Conservation (phyloP, 1,140 invertebrate species). For the Oscheius sp. region DNA sequence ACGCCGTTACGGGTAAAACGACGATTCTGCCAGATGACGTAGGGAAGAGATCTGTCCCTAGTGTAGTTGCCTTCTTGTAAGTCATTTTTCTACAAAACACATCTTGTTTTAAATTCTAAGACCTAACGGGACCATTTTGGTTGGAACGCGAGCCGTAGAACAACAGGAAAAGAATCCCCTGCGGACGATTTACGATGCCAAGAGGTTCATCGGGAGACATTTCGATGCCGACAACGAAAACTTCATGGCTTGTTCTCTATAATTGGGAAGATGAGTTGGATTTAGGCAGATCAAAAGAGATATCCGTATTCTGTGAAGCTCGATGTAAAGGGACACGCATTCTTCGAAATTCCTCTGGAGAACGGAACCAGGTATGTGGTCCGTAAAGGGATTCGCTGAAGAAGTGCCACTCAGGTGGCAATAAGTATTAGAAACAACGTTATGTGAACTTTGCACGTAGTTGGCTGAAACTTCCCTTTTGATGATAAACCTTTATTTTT, state of each 20-base stretch:
- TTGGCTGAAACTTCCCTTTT: too few relatives aligned
- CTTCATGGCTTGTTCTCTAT: constrained; percentile 48
- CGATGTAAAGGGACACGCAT: constrained; percentile 50
- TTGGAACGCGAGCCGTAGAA: constrained; percentile 64
- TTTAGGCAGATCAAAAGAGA: constrained; percentile 53
- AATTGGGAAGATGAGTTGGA: constrained; percentile 7
- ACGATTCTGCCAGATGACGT: constrained; percentile 50
- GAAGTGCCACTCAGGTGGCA: too few relatives aligned
- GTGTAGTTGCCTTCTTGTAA: constrained; percentile 60
- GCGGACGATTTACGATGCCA: constrained; percentile 66
- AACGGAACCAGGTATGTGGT: constrained; percentile 19
- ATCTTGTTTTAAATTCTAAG: constrained; percentile 37
- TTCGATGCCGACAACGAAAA: constrained; percentile 61
- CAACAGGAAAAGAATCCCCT: constrained; percentile 64
- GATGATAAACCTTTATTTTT: too few relatives aligned
- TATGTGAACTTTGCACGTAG: too few relatives aligned
- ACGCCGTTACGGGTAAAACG: constrained; percentile 63
- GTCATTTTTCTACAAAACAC: background rate
- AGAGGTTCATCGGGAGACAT: constrained; percentile 65
- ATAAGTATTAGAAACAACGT: too few relatives aligned
- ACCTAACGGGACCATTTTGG: constrained; percentile 59
- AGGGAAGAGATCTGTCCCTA: constrained; percentile 51
- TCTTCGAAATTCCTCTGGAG: constrained; percentile 50
- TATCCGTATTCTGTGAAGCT: constrained; percentile 57
- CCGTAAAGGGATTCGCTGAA: too few relatives aligned